phyloP scores from a whole-genome alignment of 2,113 vertebrate genomes.

The Bubo bubo region DNA sequence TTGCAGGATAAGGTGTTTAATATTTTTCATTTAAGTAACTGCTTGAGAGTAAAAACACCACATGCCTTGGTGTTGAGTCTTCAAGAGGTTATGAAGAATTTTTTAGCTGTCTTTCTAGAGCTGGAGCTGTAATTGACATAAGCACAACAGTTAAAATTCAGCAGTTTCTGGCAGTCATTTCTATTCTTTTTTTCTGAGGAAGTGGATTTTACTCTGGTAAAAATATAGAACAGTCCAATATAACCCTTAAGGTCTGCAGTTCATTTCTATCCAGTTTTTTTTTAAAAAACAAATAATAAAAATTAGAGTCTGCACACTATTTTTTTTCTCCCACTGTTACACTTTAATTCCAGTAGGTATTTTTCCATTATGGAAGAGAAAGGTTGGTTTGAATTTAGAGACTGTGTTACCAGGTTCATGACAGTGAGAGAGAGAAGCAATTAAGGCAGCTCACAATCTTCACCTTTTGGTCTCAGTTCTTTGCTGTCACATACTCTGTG shows the following conservation, averaged over 20 bases:
- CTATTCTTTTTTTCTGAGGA: slow-evolving; percentile 1
- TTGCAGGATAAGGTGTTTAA: neutral
- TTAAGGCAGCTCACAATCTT: neutral
- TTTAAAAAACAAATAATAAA: neutral
- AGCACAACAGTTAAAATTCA: slow-evolving; percentile 12
- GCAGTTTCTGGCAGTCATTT: neutral
- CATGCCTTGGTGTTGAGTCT: neutral
- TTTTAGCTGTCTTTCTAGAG: neutral
- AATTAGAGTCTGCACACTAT: neutral
- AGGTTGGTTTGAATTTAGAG: neutral
- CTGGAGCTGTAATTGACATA: slow-evolving; percentile 1
- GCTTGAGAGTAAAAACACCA: neutral
- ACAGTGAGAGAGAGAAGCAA: neutral
- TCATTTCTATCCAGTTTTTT: neutral
- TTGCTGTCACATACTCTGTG: neutral
- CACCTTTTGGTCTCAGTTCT: neutral
- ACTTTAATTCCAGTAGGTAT: neutral
- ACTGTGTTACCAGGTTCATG: neutral
- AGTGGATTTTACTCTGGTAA: neutral
- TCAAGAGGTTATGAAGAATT: neutral
- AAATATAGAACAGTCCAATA: slow-evolving; percentile 8
- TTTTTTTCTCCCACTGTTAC: neutral
- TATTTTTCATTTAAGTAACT: neutral
- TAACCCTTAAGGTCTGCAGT: neutral
- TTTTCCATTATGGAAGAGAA: neutral